A percentile compares a stretch with the other conserved stretches of the same genome.
These are phyloP conservation scores for Saturnia japonica DNA, from an alignment of 2,888 invertebrate genomes.

Conservation along the genomic window DNA sequence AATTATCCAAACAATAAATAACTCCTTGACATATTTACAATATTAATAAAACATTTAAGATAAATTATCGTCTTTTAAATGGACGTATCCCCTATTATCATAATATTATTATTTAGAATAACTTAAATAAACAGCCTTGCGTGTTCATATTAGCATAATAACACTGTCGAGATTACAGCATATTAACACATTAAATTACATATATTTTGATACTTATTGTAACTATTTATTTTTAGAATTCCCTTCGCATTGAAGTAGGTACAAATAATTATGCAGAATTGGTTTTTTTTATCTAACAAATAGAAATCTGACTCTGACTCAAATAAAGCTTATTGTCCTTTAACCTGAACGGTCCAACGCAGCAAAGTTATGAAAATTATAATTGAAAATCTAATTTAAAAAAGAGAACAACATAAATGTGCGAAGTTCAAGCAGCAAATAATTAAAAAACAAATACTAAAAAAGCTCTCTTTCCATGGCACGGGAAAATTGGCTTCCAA, in stretches of 20 bases:
- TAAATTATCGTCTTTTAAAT: background rate
- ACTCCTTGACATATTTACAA: background rate
- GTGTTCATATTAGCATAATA: background rate
- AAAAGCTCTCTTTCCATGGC: slow-evolving; percentile 56
- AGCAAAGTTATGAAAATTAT: slow-evolving; percentile 31
- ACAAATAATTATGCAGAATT: too few species aligned
- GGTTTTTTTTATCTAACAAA: too few species aligned
- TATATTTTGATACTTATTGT: too few species aligned
- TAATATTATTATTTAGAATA: background rate
- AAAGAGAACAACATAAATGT: slow-evolving; percentile 57
- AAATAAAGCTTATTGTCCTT: slow-evolving; percentile 32
- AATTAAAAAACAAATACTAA: slow-evolving; percentile 74
- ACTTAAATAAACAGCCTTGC: background rate
- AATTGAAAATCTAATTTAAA: slow-evolving; percentile 44
- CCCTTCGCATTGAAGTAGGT: too few species aligned
- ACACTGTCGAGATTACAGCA: background rate
- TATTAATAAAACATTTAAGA: background rate
- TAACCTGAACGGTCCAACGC: slow-evolving; percentile 26
- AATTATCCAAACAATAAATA: slow-evolving; percentile 4
- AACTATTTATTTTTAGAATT: too few species aligned
- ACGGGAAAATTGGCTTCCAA: slow-evolving; percentile 63
- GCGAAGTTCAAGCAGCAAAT: slow-evolving; percentile 72
- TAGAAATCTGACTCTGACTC: slow-evolving; percentile 6
- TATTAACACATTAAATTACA: background rate
- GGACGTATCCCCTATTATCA: background rate